Evolutionary conservation across 2,113 vertebrate species (phyloP), one percentile per base, ranked within the genome.

Genomic region (Halcyon malimbica): DNA sequence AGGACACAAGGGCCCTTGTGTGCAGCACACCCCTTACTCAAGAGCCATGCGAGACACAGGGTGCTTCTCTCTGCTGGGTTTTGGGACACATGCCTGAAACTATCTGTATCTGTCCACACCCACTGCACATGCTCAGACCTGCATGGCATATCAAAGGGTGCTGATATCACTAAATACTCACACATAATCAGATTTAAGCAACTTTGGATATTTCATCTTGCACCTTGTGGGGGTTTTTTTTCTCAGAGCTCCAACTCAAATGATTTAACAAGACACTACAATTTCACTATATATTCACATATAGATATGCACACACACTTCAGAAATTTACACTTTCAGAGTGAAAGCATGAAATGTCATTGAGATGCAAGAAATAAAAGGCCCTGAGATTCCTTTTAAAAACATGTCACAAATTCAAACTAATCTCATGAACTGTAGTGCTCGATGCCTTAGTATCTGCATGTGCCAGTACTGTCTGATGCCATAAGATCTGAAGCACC

Each of bases 331-430:
- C 1, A 0, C 4, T 65, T 74, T 44, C 7, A 2, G 39, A 78
- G 17, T 57, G 74, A 87, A 95, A 94, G 23, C 60, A 83, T 82
- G 25, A 89, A 85, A 76, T 59, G 7, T 64, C 42, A 68, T 87
- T 42, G 39, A 65, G 0, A 0, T 53, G 11, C 24, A 73, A 83
- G 63, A 83, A 87, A 67, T 35, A 60, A 82, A 64, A 71, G 26
- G 46, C 8, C 15, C 20, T 51, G 35, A 76, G 20, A 48, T 73
- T 83, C 23, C 39, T 87, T 91, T 64, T 17, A 48, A 79, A 91
- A 94, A 46, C 21, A 46, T 35, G 8, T 50, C n/a, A 50, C 13
- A 69, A 56, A 74, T 83, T 73, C 67, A 77, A 53, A 77, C 70
- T 90, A 9, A 63, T 44, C 10, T 50, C 54, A 67, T 29, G 48